Percentiles rank a stretch among this genome's conserved stretches.
Conservation (phyloP, 2,797 vertebrate genomes). For the Acomys russatus region DNA sequence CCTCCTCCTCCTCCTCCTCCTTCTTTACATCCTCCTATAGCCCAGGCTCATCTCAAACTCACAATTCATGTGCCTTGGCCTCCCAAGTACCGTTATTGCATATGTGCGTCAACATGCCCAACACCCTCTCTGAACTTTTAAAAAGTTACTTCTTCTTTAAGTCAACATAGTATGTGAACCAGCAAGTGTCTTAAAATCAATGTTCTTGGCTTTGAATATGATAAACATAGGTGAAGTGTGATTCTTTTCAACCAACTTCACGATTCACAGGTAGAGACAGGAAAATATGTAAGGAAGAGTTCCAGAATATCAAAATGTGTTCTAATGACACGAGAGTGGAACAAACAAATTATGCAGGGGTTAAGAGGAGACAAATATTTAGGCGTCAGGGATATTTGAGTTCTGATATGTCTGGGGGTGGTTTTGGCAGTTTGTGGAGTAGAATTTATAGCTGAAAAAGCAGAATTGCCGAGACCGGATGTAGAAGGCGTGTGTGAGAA, state of each 20-base stretch:
- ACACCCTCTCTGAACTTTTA: not conserved
- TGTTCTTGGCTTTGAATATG: constrained; percentile 46
- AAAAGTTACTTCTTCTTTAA: constrained; percentile 61
- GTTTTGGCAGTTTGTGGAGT: constrained; percentile 76
- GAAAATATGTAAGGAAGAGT: not conserved
- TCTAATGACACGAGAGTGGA: not conserved
- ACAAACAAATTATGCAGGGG: constrained; percentile 14
- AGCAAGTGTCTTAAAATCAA: constrained; percentile 28
- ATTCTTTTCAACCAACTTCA: constrained; percentile 13
- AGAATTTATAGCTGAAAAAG: constrained; percentile 68
- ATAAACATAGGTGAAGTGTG: not conserved
- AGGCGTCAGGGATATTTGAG: constrained; percentile 51
- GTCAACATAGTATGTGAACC: not conserved
- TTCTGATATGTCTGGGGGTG: constrained; percentile 64
- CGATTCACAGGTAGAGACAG: constrained; percentile 20
- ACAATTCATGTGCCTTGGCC: too few relatives aligned
- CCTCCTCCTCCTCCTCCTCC: accelerated
- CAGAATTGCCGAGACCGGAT: constrained; percentile 41
- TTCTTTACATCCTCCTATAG: not conserved
- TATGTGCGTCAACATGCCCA: too few relatives aligned
- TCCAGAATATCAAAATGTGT: not conserved
- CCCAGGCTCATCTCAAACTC: not conserved
- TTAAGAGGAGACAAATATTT: constrained; percentile 61
- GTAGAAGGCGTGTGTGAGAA: not conserved
- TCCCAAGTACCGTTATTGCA: not conserved